Conservation (phyloP, 2,113 vertebrate species). For the Pseudopodoces humilis region DNA sequence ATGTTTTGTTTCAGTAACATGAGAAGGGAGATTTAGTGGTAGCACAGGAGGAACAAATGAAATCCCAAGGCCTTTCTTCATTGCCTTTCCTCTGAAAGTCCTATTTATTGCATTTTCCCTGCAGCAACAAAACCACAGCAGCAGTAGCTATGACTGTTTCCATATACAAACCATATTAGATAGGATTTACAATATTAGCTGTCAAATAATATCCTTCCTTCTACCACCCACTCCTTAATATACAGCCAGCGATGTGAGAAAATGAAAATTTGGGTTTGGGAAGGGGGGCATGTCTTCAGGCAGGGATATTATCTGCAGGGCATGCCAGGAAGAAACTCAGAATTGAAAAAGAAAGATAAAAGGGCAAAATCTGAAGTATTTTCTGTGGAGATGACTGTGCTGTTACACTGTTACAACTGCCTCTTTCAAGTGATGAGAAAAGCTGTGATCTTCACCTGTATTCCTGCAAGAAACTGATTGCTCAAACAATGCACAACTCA, state of each 20-base stretch:
- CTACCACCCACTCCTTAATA: conserved; percentile 21
- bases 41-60: conserved; percentile 13
- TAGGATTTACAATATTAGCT: conserved; percentile 50
- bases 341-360: conserved; percentile 18
- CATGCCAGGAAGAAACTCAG: not conserved
- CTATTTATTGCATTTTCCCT: conserved; percentile 48
- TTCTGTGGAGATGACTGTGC: not conserved
- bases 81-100: not conserved
- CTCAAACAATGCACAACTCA: not conserved
- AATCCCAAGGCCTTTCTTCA: conserved; percentile 13
- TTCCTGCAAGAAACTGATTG: not conserved
- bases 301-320: not conserved
- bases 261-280: not conserved
- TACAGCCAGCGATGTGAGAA: conserved; percentile 4
- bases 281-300: not conserved
- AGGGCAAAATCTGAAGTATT: not conserved
- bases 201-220: conserved; percentile 27
- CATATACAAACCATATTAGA: conserved; percentile 41
- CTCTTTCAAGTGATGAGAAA: conserved; percentile 20
- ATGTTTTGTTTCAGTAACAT: not conserved
- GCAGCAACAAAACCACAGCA: conserved; percentile 37
- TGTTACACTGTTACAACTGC: not conserved
- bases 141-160: conserved; percentile 32
- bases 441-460: conserved; percentile 14
- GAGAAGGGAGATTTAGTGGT: not conserved